Base-by-base conservation (phyloP, 1,140 invertebrate genomes). In the Tetragnatha versicolor region DNA sequence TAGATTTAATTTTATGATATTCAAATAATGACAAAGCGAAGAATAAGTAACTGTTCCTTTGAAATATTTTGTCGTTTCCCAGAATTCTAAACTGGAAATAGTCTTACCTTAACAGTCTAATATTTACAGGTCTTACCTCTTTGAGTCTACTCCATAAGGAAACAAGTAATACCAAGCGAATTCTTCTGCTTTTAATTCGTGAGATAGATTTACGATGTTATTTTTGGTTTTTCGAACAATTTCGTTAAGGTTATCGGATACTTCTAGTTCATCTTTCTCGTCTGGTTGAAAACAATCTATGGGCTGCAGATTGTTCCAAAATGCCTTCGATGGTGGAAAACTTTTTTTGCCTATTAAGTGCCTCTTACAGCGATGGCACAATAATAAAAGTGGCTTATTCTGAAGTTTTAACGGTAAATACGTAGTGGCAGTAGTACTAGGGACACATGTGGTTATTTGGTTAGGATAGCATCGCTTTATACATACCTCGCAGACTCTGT, bases 61-160 rank as follows among this genome's bases (percentile, higher is more conserved):
- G 83, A 83, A 87, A 86, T 80, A 84, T 75, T 55, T 70, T 81
- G 27, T 85, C 84, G 69, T 12, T 81, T 51, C 84, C 82, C 55
- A 86, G 65, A 76, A 86, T 84, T 81, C 85, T 80, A 17, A 60
- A 82, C 73, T 86, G 84, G 82, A 66, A 86, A 79, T 86, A 86
- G 69, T 86, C 85, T n/a, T n/a, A n/a, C n/a, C n/a, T n/a, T n/a
- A 87, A 81, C 9, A 84, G 72, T 47, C 82, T 84, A 53, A 86
- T 86, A 37, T 80, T 70, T 12, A 86, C 82, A 31, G 76, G 63
- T 60, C 85, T 75, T 76, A 80, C 39, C 70, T 86, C 84, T 73
- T 83, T 83, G 3, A 87, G 83, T 39, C 85, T 84, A 77, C 85
- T 85, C 84, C 85, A 81, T 85, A 83, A n/a, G 85, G 85, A 79